phyloP scores from a whole-genome alignment of 2,888 invertebrate species.

The Caenorhabditis japonica region DNA sequence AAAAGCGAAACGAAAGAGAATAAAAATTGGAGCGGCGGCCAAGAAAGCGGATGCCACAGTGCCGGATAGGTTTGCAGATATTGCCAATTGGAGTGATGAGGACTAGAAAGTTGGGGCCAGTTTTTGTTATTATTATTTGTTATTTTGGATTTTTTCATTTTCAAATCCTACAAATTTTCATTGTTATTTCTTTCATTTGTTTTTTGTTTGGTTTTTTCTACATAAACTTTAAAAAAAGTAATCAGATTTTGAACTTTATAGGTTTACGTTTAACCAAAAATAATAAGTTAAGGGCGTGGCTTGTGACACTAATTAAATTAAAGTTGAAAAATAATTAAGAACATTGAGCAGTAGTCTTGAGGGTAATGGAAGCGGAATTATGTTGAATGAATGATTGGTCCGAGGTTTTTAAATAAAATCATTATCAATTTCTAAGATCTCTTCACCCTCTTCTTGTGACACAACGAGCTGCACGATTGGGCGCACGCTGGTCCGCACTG shows the following conservation, averaged over 20 bases:
- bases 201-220: neutral
- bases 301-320: too few relatives aligned
- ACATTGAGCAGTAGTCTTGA: slow-evolving; percentile 27
- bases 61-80: slow-evolving; percentile 57
- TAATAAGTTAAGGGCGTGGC: slow-evolving; percentile 16
- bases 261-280: slow-evolving; percentile 3
- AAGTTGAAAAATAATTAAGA: too few relatives aligned
- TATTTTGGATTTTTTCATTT: slow-evolving; percentile 7
- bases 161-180: too few relatives aligned
- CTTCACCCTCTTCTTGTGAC: slow-evolving; percentile 59
- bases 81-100: slow-evolving; percentile 60
- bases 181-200: neutral
- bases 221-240: neutral
- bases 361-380: neutral
- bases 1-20: slow-evolving; percentile 55
- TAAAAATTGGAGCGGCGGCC: slow-evolving; percentile 54
- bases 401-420: too few relatives aligned
- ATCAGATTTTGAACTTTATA: slow-evolving; percentile 9
- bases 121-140: slow-evolving; percentile 32
- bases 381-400: neutral
- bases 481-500: slow-evolving; percentile 61
- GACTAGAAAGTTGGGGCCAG: too few relatives aligned
- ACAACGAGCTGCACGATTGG: slow-evolving; percentile 60
- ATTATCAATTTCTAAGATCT: slow-evolving; percentile 11
- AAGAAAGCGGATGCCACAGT: slow-evolving; percentile 57